phyloP scores from a whole-genome alignment of 2,888 invertebrate species.

The Hypsopygia costalis region DNA sequence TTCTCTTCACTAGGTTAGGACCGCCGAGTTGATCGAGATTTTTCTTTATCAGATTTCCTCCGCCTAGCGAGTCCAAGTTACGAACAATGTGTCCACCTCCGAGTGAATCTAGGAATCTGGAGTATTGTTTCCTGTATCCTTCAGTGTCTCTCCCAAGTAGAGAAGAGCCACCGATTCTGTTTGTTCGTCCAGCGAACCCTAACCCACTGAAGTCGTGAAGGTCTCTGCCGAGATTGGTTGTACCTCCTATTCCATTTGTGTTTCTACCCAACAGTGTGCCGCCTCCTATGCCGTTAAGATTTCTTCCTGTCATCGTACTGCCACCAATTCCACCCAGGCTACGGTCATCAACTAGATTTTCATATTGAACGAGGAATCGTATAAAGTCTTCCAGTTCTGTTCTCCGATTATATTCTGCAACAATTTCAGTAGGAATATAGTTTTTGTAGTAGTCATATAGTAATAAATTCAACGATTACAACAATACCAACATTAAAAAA shows the following conservation, averaged over 20 bases:
- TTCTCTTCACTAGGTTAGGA: conserved; percentile 61
- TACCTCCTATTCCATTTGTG: conserved; percentile 33
- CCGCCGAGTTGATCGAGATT: conserved; percentile 66
- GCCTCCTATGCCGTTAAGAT: conserved; percentile 31
- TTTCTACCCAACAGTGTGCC: conserved; percentile 32
- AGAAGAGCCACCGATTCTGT: conserved; percentile 29
- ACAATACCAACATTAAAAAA: not conserved
- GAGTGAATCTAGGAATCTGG: conserved; percentile 35
- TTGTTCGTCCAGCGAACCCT: conserved; percentile 18
- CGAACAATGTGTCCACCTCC: too few species aligned
- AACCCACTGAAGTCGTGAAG: conserved; percentile 28
- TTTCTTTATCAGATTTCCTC: conserved; percentile 64
- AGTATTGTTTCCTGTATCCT: conserved; percentile 30
- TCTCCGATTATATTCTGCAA: conserved; percentile 58
- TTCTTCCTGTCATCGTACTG: conserved; percentile 30
- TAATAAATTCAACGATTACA: too few species aligned
- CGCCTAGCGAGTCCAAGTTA: conserved; percentile 61
- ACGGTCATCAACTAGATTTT: conserved; percentile 37
- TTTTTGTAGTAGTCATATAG: too few species aligned
- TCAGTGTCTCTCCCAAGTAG: conserved; percentile 37
- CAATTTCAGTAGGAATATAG: conserved; percentile 22
- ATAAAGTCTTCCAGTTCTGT: conserved; percentile 51
- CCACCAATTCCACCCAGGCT: conserved; percentile 37
- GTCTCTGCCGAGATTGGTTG: conserved; percentile 26
- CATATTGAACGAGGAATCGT: conserved; percentile 49